phyloP scores from a whole-genome alignment of 2,113 vertebrate species.

The Lepus europaeus region DNA sequence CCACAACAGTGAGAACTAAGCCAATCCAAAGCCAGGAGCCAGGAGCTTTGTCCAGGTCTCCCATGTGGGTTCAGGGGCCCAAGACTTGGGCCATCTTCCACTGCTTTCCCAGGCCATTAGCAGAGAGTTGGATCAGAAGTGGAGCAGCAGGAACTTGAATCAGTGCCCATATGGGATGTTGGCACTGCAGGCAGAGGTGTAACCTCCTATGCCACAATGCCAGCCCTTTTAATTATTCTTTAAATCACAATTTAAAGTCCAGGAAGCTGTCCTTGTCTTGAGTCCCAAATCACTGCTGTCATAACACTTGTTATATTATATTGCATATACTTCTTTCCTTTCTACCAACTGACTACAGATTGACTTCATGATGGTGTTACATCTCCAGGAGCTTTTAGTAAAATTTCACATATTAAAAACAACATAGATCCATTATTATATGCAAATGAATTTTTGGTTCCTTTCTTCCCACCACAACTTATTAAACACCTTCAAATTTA shows the following conservation, averaged over 20 bases:
- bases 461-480: neutral
- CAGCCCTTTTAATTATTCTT: neutral
- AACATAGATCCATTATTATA: neutral
- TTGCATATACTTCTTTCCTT: neutral
- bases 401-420: constrained; percentile 4
- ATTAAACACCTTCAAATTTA: neutral
- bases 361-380: neutral
- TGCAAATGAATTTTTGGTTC: neutral
- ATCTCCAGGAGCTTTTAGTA: neutral
- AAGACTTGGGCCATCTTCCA: too few relatives aligned
- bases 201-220: too few relatives aligned
- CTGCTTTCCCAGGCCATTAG: too few relatives aligned
- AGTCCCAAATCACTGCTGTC: neutral
- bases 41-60: too few relatives aligned
- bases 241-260: neutral
- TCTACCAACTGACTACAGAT: neutral
- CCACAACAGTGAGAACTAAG: too few relatives aligned
- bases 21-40: too few relatives aligned
- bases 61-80: too few relatives aligned
- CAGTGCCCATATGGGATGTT: too few relatives aligned
- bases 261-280: neutral
- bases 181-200: too few relatives aligned
- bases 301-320: neutral
- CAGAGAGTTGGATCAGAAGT: too few relatives aligned
- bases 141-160: too few relatives aligned